These are phyloP conservation scores for Phycodurus eques DNA, from an alignment of 2,113 vertebrate species.

Conservation along the genomic window DNA sequence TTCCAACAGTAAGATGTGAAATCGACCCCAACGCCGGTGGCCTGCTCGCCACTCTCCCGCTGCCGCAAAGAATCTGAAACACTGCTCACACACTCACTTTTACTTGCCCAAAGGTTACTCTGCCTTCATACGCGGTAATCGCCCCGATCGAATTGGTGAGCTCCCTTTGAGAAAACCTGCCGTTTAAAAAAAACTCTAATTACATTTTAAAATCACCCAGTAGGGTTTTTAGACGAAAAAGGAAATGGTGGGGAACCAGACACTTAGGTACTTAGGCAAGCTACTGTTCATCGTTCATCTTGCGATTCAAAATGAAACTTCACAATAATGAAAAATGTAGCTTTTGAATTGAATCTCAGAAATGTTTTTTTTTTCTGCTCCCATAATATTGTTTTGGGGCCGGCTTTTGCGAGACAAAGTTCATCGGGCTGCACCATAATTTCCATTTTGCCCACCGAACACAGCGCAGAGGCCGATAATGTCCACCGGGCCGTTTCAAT, in stretches of 20 bases:
- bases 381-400: no score
- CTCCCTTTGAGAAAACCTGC: neutral
- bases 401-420: no score
- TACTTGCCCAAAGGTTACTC: neutral
- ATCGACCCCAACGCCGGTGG: slow-evolving; percentile 58
- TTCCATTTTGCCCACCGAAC: no score
- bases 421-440: no score
- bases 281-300: no score
- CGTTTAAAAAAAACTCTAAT: neutral
- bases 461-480: no score
- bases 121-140: neutral
- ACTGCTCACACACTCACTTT: slow-evolving; percentile 2
- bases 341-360: no score
- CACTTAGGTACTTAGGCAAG: no score
- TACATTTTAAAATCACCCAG: neutral
- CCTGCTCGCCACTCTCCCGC: slow-evolving; percentile 18
- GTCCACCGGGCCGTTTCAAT: no score
- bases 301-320: no score
- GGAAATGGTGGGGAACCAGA: neutral
- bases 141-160: neutral
- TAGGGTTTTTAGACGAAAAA: neutral
- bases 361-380: no score
- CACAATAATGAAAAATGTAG: no score
- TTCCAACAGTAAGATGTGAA: slow-evolving; percentile 57
- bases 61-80: neutral